Percentiles rank a stretch among this genome's conserved stretches.
phyloP scores from a whole-genome alignment of 2,888 invertebrate species.

The Leucozona laternaria region DNA sequence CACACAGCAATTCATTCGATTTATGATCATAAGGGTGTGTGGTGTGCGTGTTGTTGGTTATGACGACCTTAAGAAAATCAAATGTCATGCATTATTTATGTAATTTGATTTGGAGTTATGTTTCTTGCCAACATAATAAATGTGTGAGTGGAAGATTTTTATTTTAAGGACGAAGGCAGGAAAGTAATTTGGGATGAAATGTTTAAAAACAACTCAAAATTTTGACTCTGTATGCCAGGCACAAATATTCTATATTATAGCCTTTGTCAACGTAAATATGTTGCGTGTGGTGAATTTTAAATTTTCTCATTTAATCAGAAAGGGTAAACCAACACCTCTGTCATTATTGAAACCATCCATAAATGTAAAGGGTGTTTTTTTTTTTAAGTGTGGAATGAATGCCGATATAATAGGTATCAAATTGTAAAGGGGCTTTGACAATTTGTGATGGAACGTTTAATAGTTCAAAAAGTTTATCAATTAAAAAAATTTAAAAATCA shows the following conservation, averaged over 20 bases:
- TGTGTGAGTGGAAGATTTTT: slow-evolving; percentile 1
- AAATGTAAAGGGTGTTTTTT: neutral
- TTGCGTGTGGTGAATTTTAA: slow-evolving; percentile 52
- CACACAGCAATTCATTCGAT: slow-evolving; percentile 46
- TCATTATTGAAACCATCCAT: slow-evolving; percentile 33
- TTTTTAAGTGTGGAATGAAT: neutral
- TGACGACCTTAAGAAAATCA: slow-evolving; percentile 46
- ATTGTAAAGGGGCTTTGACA: too few relatives aligned
- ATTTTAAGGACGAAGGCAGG: neutral
- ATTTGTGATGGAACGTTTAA: too few relatives aligned
- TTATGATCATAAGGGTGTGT: slow-evolving; percentile 50
- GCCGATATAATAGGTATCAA: too few relatives aligned
- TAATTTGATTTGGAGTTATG: slow-evolving; percentile 37
- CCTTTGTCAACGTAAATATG: slow-evolving; percentile 41
- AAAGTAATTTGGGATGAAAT: slow-evolving; percentile 4
- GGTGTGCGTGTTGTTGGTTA: slow-evolving; percentile 2
- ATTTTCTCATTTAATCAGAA: slow-evolving; percentile 25
- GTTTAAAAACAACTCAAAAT: neutral
- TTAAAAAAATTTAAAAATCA: too few relatives aligned
- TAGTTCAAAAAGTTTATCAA: too few relatives aligned
- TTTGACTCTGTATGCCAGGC: neutral
- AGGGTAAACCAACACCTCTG: slow-evolving; percentile 12
- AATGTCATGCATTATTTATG: slow-evolving; percentile 58
- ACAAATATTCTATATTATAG: neutral
- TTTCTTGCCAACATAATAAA: neutral